Percentiles rank a stretch among this genome's conserved stretches.
phyloP scores from a whole-genome alignment of 2,797 vertebrate genomes.

The Syndactyla subalaris region DNA sequence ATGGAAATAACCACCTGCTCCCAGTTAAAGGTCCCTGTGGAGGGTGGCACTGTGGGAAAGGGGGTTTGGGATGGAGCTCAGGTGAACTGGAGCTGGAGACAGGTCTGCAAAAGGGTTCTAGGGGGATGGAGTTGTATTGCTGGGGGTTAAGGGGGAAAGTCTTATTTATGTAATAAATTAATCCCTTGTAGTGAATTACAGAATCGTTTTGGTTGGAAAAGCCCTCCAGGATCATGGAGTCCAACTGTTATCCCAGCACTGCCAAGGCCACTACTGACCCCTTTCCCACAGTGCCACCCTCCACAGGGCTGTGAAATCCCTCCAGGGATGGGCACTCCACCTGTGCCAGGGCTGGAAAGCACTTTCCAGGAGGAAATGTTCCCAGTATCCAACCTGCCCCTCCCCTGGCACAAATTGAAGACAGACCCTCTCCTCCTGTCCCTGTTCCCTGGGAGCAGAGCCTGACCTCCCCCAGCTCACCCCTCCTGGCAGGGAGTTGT shows the following conservation, averaged over 20 bases:
- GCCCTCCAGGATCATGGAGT: neutral
- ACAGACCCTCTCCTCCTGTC: neutral
- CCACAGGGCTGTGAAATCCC: neutral
- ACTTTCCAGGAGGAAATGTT: neutral
- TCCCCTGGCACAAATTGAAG: neutral
- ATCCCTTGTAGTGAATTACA: neutral
- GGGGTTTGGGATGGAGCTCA: neutral
- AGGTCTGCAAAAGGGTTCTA: neutral
- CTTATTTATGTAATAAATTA: neutral
- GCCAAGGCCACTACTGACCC: neutral
- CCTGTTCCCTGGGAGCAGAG: neutral
- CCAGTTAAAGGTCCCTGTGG: neutral
- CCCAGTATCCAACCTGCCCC: neutral
- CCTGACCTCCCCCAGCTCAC: no score
- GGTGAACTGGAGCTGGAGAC: neutral
- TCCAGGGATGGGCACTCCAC: neutral
- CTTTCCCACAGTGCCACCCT: neutral
- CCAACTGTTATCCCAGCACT: neutral
- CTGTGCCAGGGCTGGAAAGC: neutral
- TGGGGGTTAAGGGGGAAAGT: neutral
- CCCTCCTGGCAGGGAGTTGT: neutral
- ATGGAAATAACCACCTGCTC: neutral
- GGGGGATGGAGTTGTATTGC: neutral
- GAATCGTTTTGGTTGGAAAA: neutral
- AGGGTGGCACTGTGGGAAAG: neutral